phyloP scores from a whole-genome alignment of 2,113 vertebrate species.

The Coptodon bakossiorum region DNA sequence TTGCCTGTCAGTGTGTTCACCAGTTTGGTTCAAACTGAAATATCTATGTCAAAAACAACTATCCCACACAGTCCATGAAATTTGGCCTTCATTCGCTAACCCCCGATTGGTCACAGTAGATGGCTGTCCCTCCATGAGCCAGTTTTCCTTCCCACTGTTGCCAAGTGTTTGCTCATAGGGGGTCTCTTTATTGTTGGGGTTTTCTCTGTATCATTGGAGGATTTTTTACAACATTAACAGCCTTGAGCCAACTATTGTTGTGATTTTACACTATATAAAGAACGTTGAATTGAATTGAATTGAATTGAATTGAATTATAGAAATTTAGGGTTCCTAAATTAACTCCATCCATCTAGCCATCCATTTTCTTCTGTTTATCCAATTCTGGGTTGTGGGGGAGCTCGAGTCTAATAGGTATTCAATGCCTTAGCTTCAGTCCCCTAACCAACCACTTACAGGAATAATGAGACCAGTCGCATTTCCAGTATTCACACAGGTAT shows the following conservation, averaged over 20 bases:
- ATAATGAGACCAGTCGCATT: neutral
- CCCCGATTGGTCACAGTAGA: neutral
- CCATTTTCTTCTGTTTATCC: neutral
- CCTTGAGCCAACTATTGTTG: neutral
- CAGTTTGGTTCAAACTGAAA: neutral
- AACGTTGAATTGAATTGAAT: neutral
- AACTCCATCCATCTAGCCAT: neutral
- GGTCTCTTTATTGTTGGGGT: neutral
- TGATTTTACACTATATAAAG: neutral
- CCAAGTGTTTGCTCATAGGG: neutral
- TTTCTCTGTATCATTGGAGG: neutral
- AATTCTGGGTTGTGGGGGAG: neutral
- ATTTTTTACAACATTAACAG: neutral
- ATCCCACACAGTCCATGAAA: neutral
- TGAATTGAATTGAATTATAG: neutral
- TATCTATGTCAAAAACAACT: neutral
- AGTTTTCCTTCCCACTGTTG: neutral
- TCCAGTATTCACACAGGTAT: neutral
- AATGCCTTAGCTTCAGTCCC: neutral
- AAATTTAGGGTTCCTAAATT: neutral
- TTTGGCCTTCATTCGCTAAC: neutral
- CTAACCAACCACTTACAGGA: neutral
- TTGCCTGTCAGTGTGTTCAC: neutral
- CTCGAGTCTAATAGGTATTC: neutral
- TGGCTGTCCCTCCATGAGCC: neutral